Evolutionary conservation across 1,140 invertebrate genomes (phyloP).

Genomic region (Drosophila mauritiana): DNA sequence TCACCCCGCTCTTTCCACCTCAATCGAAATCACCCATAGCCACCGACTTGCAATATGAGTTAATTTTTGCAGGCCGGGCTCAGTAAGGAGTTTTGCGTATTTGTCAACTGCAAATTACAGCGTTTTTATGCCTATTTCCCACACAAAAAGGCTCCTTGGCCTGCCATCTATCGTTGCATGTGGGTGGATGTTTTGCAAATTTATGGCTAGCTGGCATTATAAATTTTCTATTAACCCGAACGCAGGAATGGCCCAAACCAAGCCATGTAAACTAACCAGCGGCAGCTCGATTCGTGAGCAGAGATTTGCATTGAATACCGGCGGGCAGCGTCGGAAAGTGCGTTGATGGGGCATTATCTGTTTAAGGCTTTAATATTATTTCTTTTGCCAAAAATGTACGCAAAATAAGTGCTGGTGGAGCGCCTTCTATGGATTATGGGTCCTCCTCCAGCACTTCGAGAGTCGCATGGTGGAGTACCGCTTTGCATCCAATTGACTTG

Average conservation of each 20-base stretch:
- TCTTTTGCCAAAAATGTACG: slow-evolving; percentile 73
- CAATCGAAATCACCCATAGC: not conserved
- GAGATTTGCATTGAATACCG: slow-evolving; percentile 78
- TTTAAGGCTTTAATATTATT: slow-evolving; percentile 83
- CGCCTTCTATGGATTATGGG: slow-evolving; percentile 64
- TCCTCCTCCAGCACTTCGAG: slow-evolving; percentile 12
- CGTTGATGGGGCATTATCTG: slow-evolving; percentile 76
- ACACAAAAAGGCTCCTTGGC: slow-evolving; percentile 50
- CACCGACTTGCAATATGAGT: slow-evolving; percentile 68
- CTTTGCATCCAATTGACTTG: slow-evolving; percentile 81
- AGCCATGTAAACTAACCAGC: not conserved
- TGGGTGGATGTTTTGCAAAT: slow-evolving; percentile 68
- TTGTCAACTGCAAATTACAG: slow-evolving; percentile 83
- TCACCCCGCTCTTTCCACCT: not conserved
- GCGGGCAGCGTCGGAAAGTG: slow-evolving; percentile 23
- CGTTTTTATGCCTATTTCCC: slow-evolving; percentile 66
- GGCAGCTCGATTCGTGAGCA: slow-evolving; percentile 15
- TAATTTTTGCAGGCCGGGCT: slow-evolving; percentile 63
- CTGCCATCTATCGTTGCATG: slow-evolving; percentile 30
- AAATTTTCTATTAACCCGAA: slow-evolving; percentile 80
- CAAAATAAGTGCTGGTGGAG: slow-evolving; percentile 70
- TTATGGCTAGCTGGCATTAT: slow-evolving; percentile 76
- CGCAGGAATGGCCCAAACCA: slow-evolving; percentile 3
- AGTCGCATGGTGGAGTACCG: slow-evolving; percentile 1
- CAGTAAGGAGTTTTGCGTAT: slow-evolving; percentile 68